Evolutionary conservation across 2,113 vertebrate genomes (phyloP).

Genomic region (Aptenodytes patagonicus): DNA sequence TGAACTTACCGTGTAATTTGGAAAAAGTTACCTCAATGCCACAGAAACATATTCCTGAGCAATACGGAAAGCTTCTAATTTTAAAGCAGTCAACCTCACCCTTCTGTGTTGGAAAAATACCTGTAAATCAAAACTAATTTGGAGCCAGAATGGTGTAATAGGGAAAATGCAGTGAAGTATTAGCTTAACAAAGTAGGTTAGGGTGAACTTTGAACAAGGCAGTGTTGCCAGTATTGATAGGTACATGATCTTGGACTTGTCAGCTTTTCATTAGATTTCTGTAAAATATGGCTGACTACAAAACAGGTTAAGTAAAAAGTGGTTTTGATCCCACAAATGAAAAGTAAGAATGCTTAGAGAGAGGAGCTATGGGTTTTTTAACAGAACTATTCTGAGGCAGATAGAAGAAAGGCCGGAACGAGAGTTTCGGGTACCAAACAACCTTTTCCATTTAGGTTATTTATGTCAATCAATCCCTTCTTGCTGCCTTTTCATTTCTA

Average conservation of each 20-base stretch:
- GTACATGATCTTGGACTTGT: background rate
- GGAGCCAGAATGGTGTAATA: background rate
- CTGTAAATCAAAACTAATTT: background rate
- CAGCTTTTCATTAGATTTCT: background rate
- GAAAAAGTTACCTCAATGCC: slow-evolving; percentile 8
- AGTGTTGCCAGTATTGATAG: background rate
- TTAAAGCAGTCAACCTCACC: background rate
- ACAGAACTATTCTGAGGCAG: background rate
- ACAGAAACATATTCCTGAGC: background rate
- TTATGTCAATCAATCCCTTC: background rate
- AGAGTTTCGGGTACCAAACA: background rate
- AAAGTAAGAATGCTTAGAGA: background rate
- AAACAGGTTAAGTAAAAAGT: background rate
- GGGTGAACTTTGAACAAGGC: background rate
- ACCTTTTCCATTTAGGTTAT: background rate
- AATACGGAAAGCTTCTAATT: background rate
- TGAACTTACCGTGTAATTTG: background rate
- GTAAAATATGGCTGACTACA: background rate
- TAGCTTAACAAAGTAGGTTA: background rate
- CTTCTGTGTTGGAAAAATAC: background rate
- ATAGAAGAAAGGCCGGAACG: background rate
- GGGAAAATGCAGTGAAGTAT: background rate
- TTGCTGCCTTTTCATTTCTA: background rate
- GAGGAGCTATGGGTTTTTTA: background rate
- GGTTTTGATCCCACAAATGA: background rate